Evolutionary conservation across 2,797 vertebrate species (phyloP).

Genomic region (Rachycentron canadum): DNA sequence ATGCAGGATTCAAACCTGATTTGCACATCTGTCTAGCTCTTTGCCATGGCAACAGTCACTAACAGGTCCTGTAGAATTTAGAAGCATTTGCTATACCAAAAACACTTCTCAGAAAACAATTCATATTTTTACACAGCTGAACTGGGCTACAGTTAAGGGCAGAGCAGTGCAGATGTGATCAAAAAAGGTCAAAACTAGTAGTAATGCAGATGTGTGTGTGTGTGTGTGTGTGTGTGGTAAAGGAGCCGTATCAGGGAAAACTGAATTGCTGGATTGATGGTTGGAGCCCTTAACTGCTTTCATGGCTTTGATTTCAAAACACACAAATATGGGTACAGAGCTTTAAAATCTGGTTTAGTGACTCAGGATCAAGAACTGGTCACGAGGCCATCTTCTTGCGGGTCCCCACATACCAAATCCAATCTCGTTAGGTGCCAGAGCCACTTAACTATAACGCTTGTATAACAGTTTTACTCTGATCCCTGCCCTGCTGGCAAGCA

Average conservation of each 20-base stretch:
- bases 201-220: neutral
- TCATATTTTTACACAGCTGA: neutral
- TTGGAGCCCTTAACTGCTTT: constrained; percentile 23
- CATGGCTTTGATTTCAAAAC: constrained; percentile 46
- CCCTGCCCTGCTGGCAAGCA: constrained; percentile 23
- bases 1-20: neutral
- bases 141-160: neutral
- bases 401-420: constrained; percentile 50
- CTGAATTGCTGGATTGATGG: neutral
- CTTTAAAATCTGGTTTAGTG: constrained; percentile 37
- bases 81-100: neutral
- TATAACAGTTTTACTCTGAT: constrained; percentile 61
- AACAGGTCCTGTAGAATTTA: neutral
- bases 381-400: constrained; percentile 36
- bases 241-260: neutral
- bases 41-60: neutral
- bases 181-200: neutral
- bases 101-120: neutral
- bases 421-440: constrained; percentile 49
- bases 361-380: constrained; percentile 41
- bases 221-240: constrained; percentile 10
- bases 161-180: neutral
- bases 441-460: constrained; percentile 56
- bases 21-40: neutral
- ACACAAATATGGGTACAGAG: constrained; percentile 27